Conservation (phyloP, 2,888 invertebrate genomes). For the Megamerina dolium region DNA sequence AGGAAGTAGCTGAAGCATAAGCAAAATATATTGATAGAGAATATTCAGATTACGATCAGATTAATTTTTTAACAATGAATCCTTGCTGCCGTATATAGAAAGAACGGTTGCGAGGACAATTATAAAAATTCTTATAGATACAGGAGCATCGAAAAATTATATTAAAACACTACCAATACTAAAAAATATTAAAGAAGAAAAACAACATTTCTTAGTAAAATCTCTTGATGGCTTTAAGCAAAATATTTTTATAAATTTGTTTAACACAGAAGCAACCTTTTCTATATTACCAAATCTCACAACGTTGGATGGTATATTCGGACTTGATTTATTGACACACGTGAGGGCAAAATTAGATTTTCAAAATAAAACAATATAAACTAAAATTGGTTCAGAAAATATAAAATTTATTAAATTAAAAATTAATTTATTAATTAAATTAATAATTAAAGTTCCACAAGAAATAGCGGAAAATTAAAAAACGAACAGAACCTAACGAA, state of each 20-base stretch:
- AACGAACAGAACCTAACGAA: slow-evolving; percentile 9
- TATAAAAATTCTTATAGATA: slow-evolving; percentile 14
- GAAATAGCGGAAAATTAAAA: neutral
- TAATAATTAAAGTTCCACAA: neutral
- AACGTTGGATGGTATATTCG: slow-evolving; percentile 13
- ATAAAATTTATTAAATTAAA: slow-evolving; percentile 11
- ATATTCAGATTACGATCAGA: too few relatives aligned
- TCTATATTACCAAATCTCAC: slow-evolving; percentile 10
- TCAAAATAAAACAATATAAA: slow-evolving; percentile 5
- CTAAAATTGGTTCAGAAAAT: slow-evolving; percentile 7
- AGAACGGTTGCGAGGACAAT: slow-evolving; percentile 11
- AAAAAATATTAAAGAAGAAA: slow-evolving; percentile 6
- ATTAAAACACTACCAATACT: slow-evolving; percentile 12
- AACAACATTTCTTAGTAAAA: slow-evolving; percentile 7
- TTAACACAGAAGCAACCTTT: slow-evolving; percentile 13
- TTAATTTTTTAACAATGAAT: slow-evolving; percentile 17
- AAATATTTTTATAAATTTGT: slow-evolving; percentile 11
- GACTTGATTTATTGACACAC: slow-evolving; percentile 9
- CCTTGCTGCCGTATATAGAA: slow-evolving; percentile 13
- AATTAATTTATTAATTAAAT: slow-evolving; percentile 2
- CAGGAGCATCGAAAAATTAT: slow-evolving; percentile 19
- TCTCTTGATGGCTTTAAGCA: slow-evolving; percentile 12
- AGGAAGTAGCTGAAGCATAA: neutral
- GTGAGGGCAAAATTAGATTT: slow-evolving; percentile 7
- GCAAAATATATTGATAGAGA: slow-evolving; percentile 5